Evolutionary conservation across 2,888 invertebrate species (phyloP), one percentile per base, ranked within the genome.

Genomic region (Anticlea derivata): DNA sequence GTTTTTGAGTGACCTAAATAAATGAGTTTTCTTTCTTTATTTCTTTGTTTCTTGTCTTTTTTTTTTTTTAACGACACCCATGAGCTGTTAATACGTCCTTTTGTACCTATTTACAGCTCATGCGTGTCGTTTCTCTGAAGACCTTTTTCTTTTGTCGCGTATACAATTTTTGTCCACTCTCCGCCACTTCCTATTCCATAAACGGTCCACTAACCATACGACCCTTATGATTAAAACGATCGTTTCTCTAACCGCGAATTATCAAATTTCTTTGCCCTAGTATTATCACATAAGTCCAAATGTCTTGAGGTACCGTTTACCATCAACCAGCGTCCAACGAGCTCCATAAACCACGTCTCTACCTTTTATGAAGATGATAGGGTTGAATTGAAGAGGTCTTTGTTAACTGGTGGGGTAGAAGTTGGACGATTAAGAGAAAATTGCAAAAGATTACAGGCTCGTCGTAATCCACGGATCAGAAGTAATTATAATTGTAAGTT

Each of bases 251-350:
- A 87, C 89, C 86, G 82, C 80, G 84, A 85, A 90, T 90, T 89
- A 90, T 89, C 89, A 86, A 88, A 89, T 89, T 87, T 88, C 86
- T 73, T 83, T 75, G 80, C 86, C 86, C 85, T 87, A 86, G 80
- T 65, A 88, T 88, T 88, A 89, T 86, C 87, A 86, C 84, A 88
- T 86, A 86, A 84, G 86, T 86, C 85, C 85, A 85, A 87, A 86
- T 87, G 86, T 89, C 86, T 87, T 75, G 78, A 64, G 78, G 73
- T 78, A 78, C 74, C 79, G 75, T 75, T 77, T 74, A 65, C 54
- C 38, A 63, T 60, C 60, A 63, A 60, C 80, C 78, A 76, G 22
- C 30, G 38, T 46, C 47, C 59, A 30, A 46, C 51, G 73, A 60
- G 27, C 73, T 58, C 66, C 68, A 74, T 70, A 73, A 66, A 67